Evolutionary conservation across 1,140 invertebrate genomes (phyloP).

Genomic region (Colletes gigas): DNA sequence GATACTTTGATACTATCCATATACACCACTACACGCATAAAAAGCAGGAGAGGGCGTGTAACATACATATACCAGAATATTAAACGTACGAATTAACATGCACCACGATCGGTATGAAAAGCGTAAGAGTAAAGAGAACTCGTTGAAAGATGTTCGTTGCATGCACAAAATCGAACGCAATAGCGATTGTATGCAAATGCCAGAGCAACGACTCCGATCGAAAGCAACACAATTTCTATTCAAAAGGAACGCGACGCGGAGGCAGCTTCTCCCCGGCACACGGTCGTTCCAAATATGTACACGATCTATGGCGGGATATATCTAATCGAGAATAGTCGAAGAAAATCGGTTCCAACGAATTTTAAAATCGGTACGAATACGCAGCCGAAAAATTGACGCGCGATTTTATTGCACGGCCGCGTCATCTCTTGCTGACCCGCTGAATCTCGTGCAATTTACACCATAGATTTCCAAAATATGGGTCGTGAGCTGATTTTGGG

Average conservation of each 20-base stretch:
- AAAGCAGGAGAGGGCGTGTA: not conserved
- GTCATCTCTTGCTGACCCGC: no score
- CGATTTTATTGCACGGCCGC: no score
- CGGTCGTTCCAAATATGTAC: not conserved
- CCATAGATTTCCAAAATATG: no score
- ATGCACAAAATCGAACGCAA: constrained; percentile 69
- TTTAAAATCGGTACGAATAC: not conserved
- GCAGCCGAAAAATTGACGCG: not conserved
- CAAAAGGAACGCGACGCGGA: constrained; percentile 23
- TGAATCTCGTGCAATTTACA: no score
- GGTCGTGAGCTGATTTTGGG: no score
- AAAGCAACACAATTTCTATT: constrained; percentile 36
- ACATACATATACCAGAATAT: constrained; percentile 35
- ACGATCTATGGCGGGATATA: not conserved
- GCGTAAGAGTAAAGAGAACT: constrained; percentile 22
- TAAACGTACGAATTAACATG: constrained; percentile 53
- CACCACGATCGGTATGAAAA: constrained; percentile 32
- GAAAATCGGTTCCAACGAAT: not conserved
- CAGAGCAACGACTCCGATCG: constrained; percentile 65
- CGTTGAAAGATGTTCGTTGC: constrained; percentile 5
- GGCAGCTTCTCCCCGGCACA: not conserved
- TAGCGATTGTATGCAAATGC: constrained; percentile 76
- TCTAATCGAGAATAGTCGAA: not conserved
- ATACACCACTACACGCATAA: not conserved
- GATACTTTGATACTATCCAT: not conserved